Base-by-base conservation (phyloP, 2,888 invertebrate genomes). In the Epirrhoe alternata region DNA sequence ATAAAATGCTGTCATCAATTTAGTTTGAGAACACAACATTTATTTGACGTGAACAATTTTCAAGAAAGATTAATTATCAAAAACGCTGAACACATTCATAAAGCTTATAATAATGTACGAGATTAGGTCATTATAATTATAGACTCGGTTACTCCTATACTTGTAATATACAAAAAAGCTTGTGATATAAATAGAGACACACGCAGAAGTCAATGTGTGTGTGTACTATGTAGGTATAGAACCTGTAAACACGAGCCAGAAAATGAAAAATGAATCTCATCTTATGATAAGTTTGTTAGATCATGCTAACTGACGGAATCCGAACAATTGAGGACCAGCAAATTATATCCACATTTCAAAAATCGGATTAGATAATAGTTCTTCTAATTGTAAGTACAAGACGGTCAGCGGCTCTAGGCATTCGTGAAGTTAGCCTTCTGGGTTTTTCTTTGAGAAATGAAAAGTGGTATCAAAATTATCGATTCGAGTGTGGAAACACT, bases 111-210 rank as follows among this genome's bases (percentile, higher is more conserved):
- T 33, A 64, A 24, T 56, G 68, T 49, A 49, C 69, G 68, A 74
- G 76, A 82, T 80, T 78, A 81, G 79, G 76, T 80, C 77, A 80
- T 79, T 78, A 77, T 60, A 31, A 50, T 57, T 38, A 60, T 75
- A 75, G 67, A 77, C 71, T 76, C 66, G 67, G 56, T 70, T 68
- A 64, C 69, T 52, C 57, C 68, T 68, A 66, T 76, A 16, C 77
- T 79, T 74, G 81, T 81, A 77, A 79, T 80, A 74, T 74, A 79
- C 75, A 85, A 84, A 84, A 82, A 86, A 85, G 84, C 80, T 82
- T 82, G 64, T 53, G 76, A 69, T 81, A 84, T 78, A 86, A 86
- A 87, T 87, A 89, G 83, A 80, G 42, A 66, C 74, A 79, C 79
- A 76, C 80, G 79, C 79, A 76, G 72, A 73, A 65, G 66, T 61